Conservation (phyloP, 2,888 invertebrate genomes). For the Disparrhopalites patrizii region DNA sequence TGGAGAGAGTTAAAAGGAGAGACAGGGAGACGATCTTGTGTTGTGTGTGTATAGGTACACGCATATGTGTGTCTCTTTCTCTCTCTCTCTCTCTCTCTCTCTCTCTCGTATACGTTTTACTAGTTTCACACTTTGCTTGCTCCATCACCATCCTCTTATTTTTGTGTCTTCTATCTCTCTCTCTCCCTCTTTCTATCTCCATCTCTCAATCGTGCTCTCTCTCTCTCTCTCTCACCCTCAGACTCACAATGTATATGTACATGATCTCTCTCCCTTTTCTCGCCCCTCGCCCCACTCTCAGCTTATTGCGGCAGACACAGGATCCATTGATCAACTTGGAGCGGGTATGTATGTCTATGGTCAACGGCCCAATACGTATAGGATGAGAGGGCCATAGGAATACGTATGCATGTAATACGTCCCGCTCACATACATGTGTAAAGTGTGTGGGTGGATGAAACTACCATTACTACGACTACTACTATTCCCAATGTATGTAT, state of each 20-base stretch:
- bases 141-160: not conserved
- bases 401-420: too few species aligned
- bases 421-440: not conserved
- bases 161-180: constrained; percentile 2
- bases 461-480: too few species aligned
- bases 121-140: not conserved
- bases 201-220: not conserved
- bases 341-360: not conserved
- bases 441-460: constrained; percentile 9
- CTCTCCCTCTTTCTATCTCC: not conserved
- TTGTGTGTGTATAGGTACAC: too few species aligned
- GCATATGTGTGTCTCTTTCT: too few species aligned
- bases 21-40: not conserved
- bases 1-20: too few species aligned
- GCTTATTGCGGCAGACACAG: constrained; percentile 12
- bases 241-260: too few species aligned
- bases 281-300: not conserved
- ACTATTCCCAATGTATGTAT: too few species aligned
- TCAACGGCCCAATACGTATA: not conserved
- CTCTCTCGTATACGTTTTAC: not conserved
- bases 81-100: constrained; percentile 4
- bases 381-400: not conserved
- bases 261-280: constrained; percentile 6
- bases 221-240: not conserved
- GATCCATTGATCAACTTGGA: constrained; percentile 8